phyloP scores from a whole-genome alignment of 2,113 vertebrate species.

The Dipodomys ordii region DNA sequence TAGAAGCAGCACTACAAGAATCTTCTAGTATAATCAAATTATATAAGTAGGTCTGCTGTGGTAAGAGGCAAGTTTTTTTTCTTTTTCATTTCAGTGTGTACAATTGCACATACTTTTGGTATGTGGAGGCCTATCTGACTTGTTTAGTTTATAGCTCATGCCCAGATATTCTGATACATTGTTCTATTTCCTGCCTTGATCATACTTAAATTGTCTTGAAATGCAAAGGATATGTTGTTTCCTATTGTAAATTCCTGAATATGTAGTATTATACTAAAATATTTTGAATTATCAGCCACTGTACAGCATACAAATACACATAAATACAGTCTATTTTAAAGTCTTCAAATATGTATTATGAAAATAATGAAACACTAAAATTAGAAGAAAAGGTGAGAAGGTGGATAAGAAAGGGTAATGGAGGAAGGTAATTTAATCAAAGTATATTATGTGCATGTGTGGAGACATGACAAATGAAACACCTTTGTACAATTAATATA shows the following conservation, averaged over 20 bases:
- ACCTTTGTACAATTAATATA: too few species aligned
- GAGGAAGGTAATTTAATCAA: too few species aligned
- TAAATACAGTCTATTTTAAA: slow-evolving; percentile 24
- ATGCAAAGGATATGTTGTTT: slow-evolving; percentile 28
- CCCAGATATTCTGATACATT: neutral
- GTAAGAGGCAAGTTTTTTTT: neutral
- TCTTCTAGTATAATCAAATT: neutral
- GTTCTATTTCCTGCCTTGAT: neutral
- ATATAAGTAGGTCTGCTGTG: neutral
- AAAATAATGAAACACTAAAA: too few species aligned
- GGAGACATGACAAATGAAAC: too few species aligned
- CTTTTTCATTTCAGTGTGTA: neutral
- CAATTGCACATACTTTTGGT: neutral
- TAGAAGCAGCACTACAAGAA: neutral
- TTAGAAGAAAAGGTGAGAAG: too few species aligned
- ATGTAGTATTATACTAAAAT: neutral
- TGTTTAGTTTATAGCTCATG: neutral
- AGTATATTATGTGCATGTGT: too few species aligned
- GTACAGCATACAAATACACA: neutral
- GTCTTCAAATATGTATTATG: neutral
- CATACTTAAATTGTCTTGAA: slow-evolving; percentile 56
- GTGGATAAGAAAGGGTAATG: too few species aligned
- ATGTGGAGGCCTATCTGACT: neutral
- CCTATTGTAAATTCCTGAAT: neutral
- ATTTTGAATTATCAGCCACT: slow-evolving; percentile 24